These are phyloP conservation scores for Sebastes alutus DNA, from an alignment of 2,797 vertebrate genomes.

Conservation along the genomic window DNA sequence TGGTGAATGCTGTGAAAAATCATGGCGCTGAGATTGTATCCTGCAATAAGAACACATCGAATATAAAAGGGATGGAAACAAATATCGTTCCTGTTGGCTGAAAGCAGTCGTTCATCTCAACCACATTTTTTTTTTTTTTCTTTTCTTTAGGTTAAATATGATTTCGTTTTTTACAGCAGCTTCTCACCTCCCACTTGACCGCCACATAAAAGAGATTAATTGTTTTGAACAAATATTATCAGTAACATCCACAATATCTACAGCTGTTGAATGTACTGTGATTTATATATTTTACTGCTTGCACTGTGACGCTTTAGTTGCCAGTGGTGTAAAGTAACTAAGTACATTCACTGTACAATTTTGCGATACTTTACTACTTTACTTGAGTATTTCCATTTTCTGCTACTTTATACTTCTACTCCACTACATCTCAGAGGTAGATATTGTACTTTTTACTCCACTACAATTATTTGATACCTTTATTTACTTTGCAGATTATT, in stretches of 20 bases:
- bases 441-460: no score
- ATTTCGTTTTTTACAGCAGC: not conserved
- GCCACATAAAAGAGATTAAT: not conserved
- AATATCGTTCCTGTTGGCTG: not conserved
- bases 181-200: not conserved
- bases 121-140: no score
- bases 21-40: not conserved
- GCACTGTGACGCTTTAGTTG: not conserved
- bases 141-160: not conserved
- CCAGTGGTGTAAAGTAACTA: no score
- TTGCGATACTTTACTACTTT: no score
- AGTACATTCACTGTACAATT: no score
- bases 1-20: slow-evolving; percentile 58
- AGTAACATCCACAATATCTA: not conserved
- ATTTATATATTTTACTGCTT: not conserved
- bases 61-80: not conserved
- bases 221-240: not conserved
- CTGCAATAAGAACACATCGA: not conserved
- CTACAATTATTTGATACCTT: no score
- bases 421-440: no score
- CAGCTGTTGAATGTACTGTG: not conserved
- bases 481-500: no score
- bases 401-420: no score
- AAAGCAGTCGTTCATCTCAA: not conserved
- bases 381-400: no score